A percentile compares a stretch with the other conserved stretches of the same genome.
These are phyloP conservation scores for Zosterops lateralis DNA, from an alignment of 2,113 vertebrate species.

Conservation along the genomic window DNA sequence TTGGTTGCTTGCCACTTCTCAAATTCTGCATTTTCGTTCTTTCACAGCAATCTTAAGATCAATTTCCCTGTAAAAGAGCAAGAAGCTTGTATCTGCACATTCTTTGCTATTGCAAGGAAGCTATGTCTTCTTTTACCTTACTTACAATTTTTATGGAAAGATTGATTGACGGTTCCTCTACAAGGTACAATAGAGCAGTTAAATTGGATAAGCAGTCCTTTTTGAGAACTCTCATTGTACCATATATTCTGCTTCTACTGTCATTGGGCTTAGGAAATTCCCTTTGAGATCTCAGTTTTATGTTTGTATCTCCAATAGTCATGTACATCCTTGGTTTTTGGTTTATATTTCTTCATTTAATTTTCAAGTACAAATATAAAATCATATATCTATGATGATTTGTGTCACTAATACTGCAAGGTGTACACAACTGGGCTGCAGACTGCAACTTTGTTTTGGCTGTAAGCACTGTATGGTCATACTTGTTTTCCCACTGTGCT, in stretches of 20 bases:
- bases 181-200: neutral
- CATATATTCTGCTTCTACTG: neutral
- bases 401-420: neutral
- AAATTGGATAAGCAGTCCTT: neutral
- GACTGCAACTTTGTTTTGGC: neutral
- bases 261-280: neutral
- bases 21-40: neutral
- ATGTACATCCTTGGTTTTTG: neutral
- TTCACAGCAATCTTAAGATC: neutral
- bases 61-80: neutral
- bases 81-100: neutral
- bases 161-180: neutral
- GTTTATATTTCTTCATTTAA: neutral
- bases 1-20: neutral
- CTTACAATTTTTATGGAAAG: neutral
- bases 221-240: neutral
- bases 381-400: neutral
- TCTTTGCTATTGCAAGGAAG: neutral
- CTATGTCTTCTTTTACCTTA: neutral
- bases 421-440: neutral
- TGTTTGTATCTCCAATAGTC: neutral
- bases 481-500: neutral
- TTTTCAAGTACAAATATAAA: neutral
- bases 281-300: neutral
- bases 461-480: neutral